A percentile compares a stretch with the other conserved stretches of the same genome.
These are phyloP conservation scores for Tinea pellionella DNA, from an alignment of 2,888 invertebrate genomes.

Conservation along the genomic window DNA sequence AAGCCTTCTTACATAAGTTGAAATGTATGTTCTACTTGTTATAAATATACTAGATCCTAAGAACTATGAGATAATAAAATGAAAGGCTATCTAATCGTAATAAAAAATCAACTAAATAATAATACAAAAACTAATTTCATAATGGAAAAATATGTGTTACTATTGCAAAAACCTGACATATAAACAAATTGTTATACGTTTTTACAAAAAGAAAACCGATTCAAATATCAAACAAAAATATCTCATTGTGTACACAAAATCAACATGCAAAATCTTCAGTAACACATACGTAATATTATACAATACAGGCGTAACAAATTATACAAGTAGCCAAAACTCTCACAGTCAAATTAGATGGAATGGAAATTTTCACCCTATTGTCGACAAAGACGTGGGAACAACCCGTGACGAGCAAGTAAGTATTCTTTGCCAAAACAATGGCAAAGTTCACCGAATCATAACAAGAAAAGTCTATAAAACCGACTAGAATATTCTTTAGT, in stretches of 20 bases:
- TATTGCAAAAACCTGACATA: not conserved
- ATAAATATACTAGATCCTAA: too few species aligned
- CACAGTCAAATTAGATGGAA: slow-evolving; percentile 49
- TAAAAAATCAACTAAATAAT: too few species aligned
- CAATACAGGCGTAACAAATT: slow-evolving; percentile 38
- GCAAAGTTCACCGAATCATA: slow-evolving; percentile 66
- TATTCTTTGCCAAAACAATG: slow-evolving; percentile 47
- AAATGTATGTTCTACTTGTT: too few species aligned
- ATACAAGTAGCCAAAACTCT: slow-evolving; percentile 36
- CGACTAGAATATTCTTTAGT: slow-evolving; percentile 21
- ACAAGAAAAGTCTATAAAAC: slow-evolving; percentile 65
- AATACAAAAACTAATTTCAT: too few species aligned
- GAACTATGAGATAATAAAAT: too few species aligned
- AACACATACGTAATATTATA: slow-evolving; percentile 28
- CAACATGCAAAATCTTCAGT: not conserved
- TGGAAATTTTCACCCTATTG: slow-evolving; percentile 65
- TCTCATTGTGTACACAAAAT: not conserved
- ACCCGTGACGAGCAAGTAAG: slow-evolving; percentile 43
- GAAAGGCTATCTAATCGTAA: too few species aligned
- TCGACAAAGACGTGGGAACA: slow-evolving; percentile 47
- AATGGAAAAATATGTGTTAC: too few species aligned
- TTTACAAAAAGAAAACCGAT: not conserved
- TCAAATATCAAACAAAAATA: not conserved
- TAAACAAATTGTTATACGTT: not conserved
- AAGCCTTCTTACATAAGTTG: too few species aligned